Evolutionary conservation across 2,888 invertebrate species (phyloP).

Genomic region (Hypercompe scribonia): DNA sequence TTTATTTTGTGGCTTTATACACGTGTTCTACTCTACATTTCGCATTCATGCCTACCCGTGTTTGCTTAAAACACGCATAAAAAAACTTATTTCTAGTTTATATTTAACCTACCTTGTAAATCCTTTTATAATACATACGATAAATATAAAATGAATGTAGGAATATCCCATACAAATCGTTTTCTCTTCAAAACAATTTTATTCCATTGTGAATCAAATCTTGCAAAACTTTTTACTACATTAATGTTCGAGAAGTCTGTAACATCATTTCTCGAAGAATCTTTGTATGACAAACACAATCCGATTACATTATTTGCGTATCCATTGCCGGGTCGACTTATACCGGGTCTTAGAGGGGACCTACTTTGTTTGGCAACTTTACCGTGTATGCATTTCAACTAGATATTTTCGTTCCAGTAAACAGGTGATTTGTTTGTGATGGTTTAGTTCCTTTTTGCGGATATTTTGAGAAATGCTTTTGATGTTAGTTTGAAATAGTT

Average conservation of each 20-base stretch:
- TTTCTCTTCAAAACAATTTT: neutral
- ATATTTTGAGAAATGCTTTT: slow-evolving; percentile 29
- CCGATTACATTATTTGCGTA: slow-evolving; percentile 66
- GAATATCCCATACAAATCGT: neutral
- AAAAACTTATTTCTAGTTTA: no score
- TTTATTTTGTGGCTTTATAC: no score
- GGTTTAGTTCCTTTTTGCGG: slow-evolving; percentile 39
- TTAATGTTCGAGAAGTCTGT: slow-evolving; percentile 14
- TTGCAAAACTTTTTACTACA: slow-evolving; percentile 12
- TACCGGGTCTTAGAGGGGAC: slow-evolving; percentile 45
- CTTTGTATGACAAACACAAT: slow-evolving; percentile 55
- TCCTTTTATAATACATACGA: no score
- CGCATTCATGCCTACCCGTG: no score
- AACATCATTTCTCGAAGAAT: slow-evolving; percentile 20
- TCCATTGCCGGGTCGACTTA: slow-evolving; percentile 47
- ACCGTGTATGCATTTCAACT: slow-evolving; percentile 49
- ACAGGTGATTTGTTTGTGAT: slow-evolving; percentile 51
- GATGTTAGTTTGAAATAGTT: slow-evolving; percentile 19
- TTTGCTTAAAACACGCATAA: no score
- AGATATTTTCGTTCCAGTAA: slow-evolving; percentile 44
- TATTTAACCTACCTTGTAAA: no score
- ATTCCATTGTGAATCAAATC: neutral
- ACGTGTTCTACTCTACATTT: no score
- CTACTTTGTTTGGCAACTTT: slow-evolving; percentile 51
- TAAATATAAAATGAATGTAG: no score